phyloP scores from a whole-genome alignment of 2,888 invertebrate species.

The Emesis castigata region DNA sequence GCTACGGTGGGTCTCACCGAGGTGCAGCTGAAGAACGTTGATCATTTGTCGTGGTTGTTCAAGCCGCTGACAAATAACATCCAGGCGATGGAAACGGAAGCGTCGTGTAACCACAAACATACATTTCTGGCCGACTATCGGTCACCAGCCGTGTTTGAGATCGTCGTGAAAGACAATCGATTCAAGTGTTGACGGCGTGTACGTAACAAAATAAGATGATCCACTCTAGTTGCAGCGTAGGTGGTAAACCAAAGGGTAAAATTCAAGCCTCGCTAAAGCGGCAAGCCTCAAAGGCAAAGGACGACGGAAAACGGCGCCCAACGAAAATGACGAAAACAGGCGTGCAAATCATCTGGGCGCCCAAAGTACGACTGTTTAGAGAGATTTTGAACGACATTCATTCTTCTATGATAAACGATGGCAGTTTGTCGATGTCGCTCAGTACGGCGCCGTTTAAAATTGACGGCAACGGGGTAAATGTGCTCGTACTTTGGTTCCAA shows the following conservation, averaged over 20 bases:
- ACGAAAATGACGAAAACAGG: background rate
- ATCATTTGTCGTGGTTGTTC: no score
- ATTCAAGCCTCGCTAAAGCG: background rate
- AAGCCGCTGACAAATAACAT: background rate
- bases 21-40: no score
- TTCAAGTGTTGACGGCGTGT: background rate
- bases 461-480: background rate
- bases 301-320: background rate
- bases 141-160: background rate
- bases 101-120: background rate
- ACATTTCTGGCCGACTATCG: background rate
- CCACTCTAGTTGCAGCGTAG: background rate
- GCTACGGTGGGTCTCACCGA: background rate
- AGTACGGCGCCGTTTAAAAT: background rate
- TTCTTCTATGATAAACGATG: background rate
- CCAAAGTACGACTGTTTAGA: no score
- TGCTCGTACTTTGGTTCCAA: background rate
- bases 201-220: background rate
- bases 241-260: background rate
- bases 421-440: background rate
- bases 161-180: background rate
- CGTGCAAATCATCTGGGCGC: background rate
- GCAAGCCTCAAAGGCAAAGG: background rate
- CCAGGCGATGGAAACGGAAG: background rate
- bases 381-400: no score